phyloP scores from a whole-genome alignment of 2,797 vertebrate species.

The Danio aesculapii region DNA sequence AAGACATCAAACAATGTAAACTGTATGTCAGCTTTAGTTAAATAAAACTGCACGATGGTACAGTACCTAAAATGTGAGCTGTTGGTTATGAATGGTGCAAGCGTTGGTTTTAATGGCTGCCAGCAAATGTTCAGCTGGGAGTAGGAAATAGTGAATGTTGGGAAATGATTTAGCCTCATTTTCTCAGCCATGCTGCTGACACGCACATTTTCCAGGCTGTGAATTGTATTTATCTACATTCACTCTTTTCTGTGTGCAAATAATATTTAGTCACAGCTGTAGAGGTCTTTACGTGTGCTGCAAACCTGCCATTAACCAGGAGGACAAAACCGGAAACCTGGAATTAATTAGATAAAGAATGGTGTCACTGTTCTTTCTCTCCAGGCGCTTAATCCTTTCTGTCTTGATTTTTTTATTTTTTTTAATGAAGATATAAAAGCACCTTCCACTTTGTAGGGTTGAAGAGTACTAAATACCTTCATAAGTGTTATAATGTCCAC shows the following conservation, averaged over 20 bases:
- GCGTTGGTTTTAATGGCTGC: constrained; percentile 31
- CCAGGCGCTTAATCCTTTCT: constrained; percentile 63
- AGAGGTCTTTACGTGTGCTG: constrained; percentile 54
- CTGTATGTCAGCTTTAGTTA: constrained; percentile 4
- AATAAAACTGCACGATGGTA: background rate
- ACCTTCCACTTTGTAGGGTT: background rate
- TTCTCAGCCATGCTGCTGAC: constrained; percentile 31
- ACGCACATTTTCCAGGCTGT: constrained; percentile 12
- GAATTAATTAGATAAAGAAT: constrained; percentile 77
- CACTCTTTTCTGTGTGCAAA: constrained; percentile 56
- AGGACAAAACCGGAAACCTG: constrained; percentile 75
- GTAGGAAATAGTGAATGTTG: background rate
- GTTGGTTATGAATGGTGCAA: constrained; percentile 5
- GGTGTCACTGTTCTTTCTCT: constrained; percentile 66
- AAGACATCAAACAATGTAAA: background rate
- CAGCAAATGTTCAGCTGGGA: constrained; percentile 19
- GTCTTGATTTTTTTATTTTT: constrained; percentile 36
- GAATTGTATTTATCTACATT: constrained; percentile 34
- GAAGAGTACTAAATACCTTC: background rate
- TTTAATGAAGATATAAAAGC: constrained; percentile 32
- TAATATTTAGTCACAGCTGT: constrained; percentile 62
- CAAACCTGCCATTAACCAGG: constrained; percentile 79
- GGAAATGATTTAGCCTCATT: constrained; percentile 21
- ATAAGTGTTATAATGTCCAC: background rate
- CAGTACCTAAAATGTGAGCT: background rate